Percentiles rank a stretch among this genome's conserved stretches.
These are phyloP conservation scores for Macrobrachium nipponense DNA, from an alignment of 1,140 invertebrate genomes.

Conservation along the genomic window DNA sequence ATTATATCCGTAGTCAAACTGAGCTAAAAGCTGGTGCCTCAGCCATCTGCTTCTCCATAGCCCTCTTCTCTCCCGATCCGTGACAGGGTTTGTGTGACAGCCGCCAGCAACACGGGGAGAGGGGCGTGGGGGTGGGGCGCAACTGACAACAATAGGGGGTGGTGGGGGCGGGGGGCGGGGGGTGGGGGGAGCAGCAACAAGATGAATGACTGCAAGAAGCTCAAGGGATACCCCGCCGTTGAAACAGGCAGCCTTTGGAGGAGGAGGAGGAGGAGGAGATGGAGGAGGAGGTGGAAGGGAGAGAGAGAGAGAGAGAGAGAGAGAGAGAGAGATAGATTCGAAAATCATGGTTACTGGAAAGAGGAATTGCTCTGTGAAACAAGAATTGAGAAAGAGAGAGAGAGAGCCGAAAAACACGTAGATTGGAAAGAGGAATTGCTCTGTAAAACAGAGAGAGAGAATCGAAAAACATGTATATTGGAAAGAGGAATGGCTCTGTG, in stretches of 20 bases:
- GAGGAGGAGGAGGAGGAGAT: background rate
- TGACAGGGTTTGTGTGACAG: constrained; percentile 42
- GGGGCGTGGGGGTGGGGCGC: too few species aligned
- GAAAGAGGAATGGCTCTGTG: background rate
- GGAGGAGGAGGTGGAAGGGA: background rate
- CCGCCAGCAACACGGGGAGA: constrained; percentile 48
- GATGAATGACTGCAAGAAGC: constrained; percentile 52
- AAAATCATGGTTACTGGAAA: background rate
- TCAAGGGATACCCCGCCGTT: constrained; percentile 19
- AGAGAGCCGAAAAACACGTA: too few species aligned
- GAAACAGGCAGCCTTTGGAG: background rate
- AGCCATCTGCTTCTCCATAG: background rate
- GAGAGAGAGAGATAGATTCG: background rate
- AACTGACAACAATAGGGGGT: constrained; percentile 43
- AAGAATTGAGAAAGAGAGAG: too few species aligned
- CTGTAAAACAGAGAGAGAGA: background rate
- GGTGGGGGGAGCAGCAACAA: constrained; percentile 33
- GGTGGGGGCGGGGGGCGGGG: background rate
- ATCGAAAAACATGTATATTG: too few species aligned
- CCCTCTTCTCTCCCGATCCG: background rate
- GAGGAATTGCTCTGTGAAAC: background rate
- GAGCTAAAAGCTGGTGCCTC: background rate
- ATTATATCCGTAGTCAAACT: too few species aligned
- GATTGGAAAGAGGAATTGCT: background rate
- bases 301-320: background rate